phyloP scores from a whole-genome alignment of 2,113 vertebrate species.

The Oxyruncus cristatus region DNA sequence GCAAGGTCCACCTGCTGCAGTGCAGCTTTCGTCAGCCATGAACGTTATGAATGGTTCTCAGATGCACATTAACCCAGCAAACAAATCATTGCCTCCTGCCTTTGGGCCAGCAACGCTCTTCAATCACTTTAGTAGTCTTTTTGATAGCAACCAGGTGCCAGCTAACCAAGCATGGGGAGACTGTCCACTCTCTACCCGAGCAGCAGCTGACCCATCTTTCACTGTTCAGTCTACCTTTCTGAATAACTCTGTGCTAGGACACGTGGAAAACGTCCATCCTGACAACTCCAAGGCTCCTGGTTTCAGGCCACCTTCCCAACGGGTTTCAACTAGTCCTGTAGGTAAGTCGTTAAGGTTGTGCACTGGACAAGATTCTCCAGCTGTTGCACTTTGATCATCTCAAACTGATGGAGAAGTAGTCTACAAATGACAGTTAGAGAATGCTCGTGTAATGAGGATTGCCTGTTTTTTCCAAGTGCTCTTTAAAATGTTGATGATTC shows the following conservation, averaged over 20 bases:
- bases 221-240: slow-evolving; percentile 87
- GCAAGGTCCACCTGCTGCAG: slow-evolving; percentile 81
- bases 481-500: not conserved
- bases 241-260: slow-evolving; percentile 85
- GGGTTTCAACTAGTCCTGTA: slow-evolving; percentile 91
- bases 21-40: slow-evolving; percentile 89
- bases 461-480: not conserved
- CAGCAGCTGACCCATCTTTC: slow-evolving; percentile 88
- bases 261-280: slow-evolving; percentile 89
- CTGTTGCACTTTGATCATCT: not conserved
- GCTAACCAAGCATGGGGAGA: slow-evolving; percentile 95
- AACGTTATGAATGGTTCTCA: slow-evolving; percentile 95
- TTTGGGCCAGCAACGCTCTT: slow-evolving; percentile 92
- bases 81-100: slow-evolving; percentile 89
- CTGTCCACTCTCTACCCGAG: slow-evolving; percentile 87
- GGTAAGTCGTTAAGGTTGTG: slow-evolving; percentile 73
- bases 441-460: not conserved
- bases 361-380: not conserved
- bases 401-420: not conserved
- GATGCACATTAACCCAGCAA: slow-evolving; percentile 88
- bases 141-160: slow-evolving; percentile 92
- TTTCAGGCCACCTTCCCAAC: slow-evolving; percentile 89
- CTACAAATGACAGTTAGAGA: not conserved
- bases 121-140: slow-evolving; percentile 97
- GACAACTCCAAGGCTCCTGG: slow-evolving; percentile 96